Evolutionary conservation across 2,888 invertebrate species (phyloP).

Genomic region (Rhingia rostrata): DNA sequence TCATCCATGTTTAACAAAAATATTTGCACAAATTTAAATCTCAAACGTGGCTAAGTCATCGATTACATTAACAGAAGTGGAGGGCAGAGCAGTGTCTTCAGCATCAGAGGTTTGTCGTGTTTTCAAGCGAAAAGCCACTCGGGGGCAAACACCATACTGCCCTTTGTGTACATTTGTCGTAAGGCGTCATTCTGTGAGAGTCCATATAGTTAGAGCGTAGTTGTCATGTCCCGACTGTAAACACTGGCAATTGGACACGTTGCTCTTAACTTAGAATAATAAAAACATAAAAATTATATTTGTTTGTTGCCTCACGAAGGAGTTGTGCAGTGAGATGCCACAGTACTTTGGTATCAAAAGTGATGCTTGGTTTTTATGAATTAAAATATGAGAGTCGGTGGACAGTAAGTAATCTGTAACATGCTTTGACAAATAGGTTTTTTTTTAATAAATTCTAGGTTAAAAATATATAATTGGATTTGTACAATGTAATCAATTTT

Average conservation of each 20-base stretch:
- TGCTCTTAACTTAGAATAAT: slow-evolving; percentile 58
- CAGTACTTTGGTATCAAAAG: too few species aligned
- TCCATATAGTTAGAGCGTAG: background rate
- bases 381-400: too few species aligned
- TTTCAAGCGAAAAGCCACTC: slow-evolving; percentile 42
- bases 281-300: slow-evolving; percentile 60
- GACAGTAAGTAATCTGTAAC: too few species aligned
- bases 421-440: too few species aligned
- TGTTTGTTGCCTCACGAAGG: slow-evolving; percentile 37
- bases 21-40: slow-evolving; percentile 68
- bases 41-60: slow-evolving; percentile 62
- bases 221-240: slow-evolving; percentile 27
- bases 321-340: too few species aligned
- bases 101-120: slow-evolving; percentile 17
- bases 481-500: too few species aligned
- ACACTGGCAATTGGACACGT: slow-evolving; percentile 42
- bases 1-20: slow-evolving; percentile 46
- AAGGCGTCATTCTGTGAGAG: slow-evolving; percentile 58
- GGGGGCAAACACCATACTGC: slow-evolving; percentile 52
- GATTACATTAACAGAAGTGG: slow-evolving; percentile 46
- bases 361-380: too few species aligned
- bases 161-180: slow-evolving; percentile 66
- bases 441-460: too few species aligned
- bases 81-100: slow-evolving; percentile 3
- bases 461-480: too few species aligned